Evolutionary conservation across 2,797 vertebrate genomes (phyloP), one percentile per base, ranked within the genome.

Genomic region (Knipowitschia caucasica): DNA sequence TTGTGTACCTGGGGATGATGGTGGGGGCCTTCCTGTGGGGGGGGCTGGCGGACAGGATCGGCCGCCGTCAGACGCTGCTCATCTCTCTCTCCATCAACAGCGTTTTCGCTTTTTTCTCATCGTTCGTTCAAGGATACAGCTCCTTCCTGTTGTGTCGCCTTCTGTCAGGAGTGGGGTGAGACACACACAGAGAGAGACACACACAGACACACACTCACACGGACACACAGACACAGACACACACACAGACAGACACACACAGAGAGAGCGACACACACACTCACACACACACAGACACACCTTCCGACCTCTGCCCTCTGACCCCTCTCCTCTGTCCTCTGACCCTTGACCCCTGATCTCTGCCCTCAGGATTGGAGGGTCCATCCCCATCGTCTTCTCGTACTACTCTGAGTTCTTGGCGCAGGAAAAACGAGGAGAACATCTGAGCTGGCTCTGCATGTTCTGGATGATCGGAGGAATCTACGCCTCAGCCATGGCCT

Each of bases 41-140:
- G 0, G 93, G 95, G 33, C 84, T 98, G 82, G 95, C 95, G 0
- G 95, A 98, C 71, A 90, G 94, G 26, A 93, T 98, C 9, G 96
- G 96, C 24, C 91, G 96, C 15, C 83, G 91, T 51, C 96, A 98
- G 83, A 98, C 95, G 53, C 93, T 98, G 17, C 94, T 98, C 83
- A 96, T 98, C 87, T 94, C 95, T 1, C 94, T 98, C 58, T 98
- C 96, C n/a, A 95, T 98, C 90, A 98, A 98, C 92, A 95, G 94
- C 9, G 90, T 98, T 67, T 97, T 96, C 29, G 94, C 94, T 84
- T 97, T 97, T 90, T 98, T 98, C 91, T 99, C 95, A 11, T 98
- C 96, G 64, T 98, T 98, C 25, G 95, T 96, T 62, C 96, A 98
- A 84, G 96, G 96, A 70, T 98, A 98, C 24, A 92, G 90, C 85